Base-by-base conservation (phyloP, 2,113 vertebrate species). In the Elephas maximus region DNA sequence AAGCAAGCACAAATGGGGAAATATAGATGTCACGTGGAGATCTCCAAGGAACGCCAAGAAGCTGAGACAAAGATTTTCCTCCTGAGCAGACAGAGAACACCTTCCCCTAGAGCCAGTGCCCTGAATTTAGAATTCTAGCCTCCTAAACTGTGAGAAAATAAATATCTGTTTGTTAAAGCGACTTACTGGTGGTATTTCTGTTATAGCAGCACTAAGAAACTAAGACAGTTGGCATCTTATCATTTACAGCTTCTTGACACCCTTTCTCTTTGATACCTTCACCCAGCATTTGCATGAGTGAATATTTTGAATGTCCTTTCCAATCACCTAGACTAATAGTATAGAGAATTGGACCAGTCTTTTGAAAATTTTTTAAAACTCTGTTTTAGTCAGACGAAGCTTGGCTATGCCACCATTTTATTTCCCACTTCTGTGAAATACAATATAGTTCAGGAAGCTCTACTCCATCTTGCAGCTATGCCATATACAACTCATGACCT, bases 241-340 rank as follows among this genome's bases (percentile, higher is more conserved):
- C 81, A 84, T 92, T 90, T 87, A 69, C 26, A 78, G 57, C 71
- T 86, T 77, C 57, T 63, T 86, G 44, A 21, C 80, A 95, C 23
- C 5, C 44, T 95, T 97, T 89, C 30, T 10, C 44, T 90, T 95
- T 81, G 57, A 92, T 60, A 74, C 4, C 14, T 88, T 91, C 67
- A 63, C n/a, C 48, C 1, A 51, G 41, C 9, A 91, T 94, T 91
- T 89, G 18, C 37, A 80, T 94, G 8, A 95, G n/a, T 71, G 33
- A 17, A 21, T 96, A 86, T 90, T 95, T 94, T 80, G 15, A 96
- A 89, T 77, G 62, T 7, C 17, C 18, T 83, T 93, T 96, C 57
- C 37, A 77, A 89, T 79, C n/a, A 95, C 41, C 30, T 73, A 57
- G 7, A 78, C 15, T 44, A n/a, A 93, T 90, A 88, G 74, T 62